A percentile compares a stretch with the other conserved stretches of the same genome.
These are phyloP conservation scores for Paradoxurus hermaphroditus DNA, from an alignment of 2,113 vertebrate genomes.

Conservation along the genomic window DNA sequence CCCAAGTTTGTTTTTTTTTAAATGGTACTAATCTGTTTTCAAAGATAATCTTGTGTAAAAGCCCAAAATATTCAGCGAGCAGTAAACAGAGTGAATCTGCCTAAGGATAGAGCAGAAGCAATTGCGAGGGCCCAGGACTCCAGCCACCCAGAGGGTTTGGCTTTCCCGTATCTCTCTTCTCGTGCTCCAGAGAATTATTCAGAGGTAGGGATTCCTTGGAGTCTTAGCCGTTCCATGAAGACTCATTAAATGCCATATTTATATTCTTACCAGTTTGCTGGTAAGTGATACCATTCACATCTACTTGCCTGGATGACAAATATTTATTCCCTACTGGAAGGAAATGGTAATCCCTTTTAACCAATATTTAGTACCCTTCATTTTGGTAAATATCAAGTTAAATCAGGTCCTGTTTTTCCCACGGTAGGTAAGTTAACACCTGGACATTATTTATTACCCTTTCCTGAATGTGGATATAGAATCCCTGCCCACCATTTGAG, in stretches of 20 bases:
- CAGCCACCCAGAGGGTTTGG: background rate
- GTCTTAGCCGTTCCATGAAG: background rate
- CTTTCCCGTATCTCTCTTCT: background rate
- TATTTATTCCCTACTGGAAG: background rate
- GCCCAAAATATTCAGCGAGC: background rate
- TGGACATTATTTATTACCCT: background rate
- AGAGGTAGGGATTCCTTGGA: background rate
- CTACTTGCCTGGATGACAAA: background rate
- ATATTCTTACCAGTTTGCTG: background rate
- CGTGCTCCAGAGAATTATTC: background rate
- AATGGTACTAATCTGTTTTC: background rate
- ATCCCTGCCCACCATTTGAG: background rate
- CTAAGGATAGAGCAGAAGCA: background rate
- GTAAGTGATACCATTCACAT: background rate
- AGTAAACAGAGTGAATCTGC: background rate
- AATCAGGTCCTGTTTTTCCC: background rate
- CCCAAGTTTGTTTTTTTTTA: background rate
- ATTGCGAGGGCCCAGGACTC: background rate
- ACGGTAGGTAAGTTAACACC: background rate
- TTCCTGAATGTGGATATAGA: background rate
- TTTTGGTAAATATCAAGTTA: constrained; percentile 2
- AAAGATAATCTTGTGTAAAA: background rate
- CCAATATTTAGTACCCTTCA: background rate
- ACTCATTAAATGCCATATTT: background rate
- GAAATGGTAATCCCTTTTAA: background rate